A percentile compares a stretch with the other conserved stretches of the same genome.
phyloP scores from a whole-genome alignment of 2,888 invertebrate genomes.

The Drosophila monieri region DNA sequence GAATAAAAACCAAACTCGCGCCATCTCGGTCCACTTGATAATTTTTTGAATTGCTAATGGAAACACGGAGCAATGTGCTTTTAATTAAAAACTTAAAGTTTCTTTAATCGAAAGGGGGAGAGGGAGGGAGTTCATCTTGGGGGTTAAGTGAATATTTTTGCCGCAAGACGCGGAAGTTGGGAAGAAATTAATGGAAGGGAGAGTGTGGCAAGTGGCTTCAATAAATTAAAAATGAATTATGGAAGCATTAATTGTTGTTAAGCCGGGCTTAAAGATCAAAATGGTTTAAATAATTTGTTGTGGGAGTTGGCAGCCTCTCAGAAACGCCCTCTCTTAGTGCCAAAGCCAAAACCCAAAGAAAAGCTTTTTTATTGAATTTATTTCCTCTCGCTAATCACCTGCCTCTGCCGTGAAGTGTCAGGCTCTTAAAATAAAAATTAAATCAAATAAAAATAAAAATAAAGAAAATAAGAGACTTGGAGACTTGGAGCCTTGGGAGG shows the following conservation, averaged over 20 bases:
- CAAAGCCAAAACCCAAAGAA: background rate
- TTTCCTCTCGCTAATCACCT: conserved; percentile 71
- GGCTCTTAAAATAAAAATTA: conserved; percentile 19
- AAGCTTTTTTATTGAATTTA: conserved; percentile 33
- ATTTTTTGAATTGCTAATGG: conserved; percentile 69
- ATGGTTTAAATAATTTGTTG: conserved; percentile 24
- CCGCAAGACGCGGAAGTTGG: conserved; percentile 24
- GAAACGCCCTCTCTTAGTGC: background rate
- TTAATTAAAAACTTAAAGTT: conserved; percentile 72
- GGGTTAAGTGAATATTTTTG: conserved; percentile 41
- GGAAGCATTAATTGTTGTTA: conserved; percentile 40
- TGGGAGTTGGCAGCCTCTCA: background rate
- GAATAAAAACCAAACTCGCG: conserved; percentile 44
- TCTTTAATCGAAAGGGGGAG: conserved; percentile 15
- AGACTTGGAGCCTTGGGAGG: background rate
- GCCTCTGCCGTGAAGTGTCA: conserved; percentile 42
- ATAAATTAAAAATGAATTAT: conserved; percentile 45
- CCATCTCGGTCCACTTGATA: conserved; percentile 12
- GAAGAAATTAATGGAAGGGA: conserved; percentile 2
- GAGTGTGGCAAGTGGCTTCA: conserved; percentile 1
- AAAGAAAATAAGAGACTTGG: conserved; percentile 70
- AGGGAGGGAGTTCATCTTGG: conserved; percentile 28
- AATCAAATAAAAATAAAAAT: conserved; percentile 51
- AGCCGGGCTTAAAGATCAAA: conserved; percentile 36
- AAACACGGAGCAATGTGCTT: conserved; percentile 74